phyloP scores from a whole-genome alignment of 2,113 vertebrate species.

The Isurus oxyrinchus region DNA sequence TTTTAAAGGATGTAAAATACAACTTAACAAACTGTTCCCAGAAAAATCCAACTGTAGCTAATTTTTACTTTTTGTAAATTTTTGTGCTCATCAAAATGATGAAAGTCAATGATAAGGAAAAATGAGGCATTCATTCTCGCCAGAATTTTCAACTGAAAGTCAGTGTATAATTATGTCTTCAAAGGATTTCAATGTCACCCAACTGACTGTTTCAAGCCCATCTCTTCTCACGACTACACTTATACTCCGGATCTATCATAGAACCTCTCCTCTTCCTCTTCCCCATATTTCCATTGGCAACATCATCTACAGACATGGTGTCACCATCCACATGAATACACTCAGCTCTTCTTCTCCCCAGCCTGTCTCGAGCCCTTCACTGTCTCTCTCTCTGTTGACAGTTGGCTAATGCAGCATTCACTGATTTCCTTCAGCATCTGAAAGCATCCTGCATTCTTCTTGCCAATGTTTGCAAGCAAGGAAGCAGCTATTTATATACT shows the following conservation, averaged over 20 bases:
- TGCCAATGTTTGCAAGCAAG: background rate
- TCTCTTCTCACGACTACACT: background rate
- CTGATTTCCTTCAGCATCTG: background rate
- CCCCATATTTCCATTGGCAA: background rate
- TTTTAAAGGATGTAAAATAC: background rate
- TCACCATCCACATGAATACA: background rate
- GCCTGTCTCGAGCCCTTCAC: background rate
- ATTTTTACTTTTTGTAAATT: background rate
- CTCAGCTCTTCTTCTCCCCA: background rate
- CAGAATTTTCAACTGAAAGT: background rate
- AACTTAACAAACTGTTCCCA: background rate
- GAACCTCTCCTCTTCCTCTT: background rate
- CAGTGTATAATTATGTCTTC: background rate
- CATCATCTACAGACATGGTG: background rate
- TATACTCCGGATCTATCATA: background rate
- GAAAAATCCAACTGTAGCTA: background rate
- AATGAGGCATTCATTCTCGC: background rate
- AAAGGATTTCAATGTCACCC: background rate
- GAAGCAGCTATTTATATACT: background rate
- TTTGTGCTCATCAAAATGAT: background rate
- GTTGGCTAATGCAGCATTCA: background rate
- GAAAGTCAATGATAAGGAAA: background rate
- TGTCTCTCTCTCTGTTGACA: background rate
- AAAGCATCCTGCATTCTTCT: background rate
- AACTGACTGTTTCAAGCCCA: background rate